phyloP scores from a whole-genome alignment of 2,797 vertebrate genomes.

The Rhincodon typus region DNA sequence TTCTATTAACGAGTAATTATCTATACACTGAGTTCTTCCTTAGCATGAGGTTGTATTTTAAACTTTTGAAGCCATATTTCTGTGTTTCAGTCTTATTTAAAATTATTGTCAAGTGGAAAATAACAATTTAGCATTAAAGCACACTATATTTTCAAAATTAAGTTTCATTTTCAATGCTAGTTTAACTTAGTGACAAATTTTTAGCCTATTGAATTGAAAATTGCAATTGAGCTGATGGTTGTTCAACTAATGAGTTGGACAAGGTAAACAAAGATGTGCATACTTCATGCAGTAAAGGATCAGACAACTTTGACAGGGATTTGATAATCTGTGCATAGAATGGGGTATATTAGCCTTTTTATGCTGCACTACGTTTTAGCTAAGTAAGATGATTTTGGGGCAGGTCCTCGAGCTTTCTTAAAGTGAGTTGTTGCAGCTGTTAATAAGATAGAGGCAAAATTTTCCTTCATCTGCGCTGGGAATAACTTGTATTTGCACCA shows the following conservation, averaged over 20 bases:
- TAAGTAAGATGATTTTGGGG: constrained; percentile 12
- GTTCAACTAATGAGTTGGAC: neutral
- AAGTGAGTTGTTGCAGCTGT: constrained; percentile 17
- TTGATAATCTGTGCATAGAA: neutral
- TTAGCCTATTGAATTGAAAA: neutral
- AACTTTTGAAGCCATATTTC: neutral
- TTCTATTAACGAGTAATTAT: neutral
- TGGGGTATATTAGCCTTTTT: neutral
- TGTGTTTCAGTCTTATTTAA: neutral
- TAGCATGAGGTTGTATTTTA: neutral
- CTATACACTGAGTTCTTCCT: neutral
- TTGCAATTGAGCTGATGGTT: neutral
- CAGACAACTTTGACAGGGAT: neutral
- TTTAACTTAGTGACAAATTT: neutral
- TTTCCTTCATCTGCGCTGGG: neutral
- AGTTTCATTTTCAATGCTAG: neutral
- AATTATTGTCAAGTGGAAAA: neutral
- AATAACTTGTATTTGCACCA: neutral
- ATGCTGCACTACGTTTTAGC: constrained; percentile 3
- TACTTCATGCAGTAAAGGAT: neutral
- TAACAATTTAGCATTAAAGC: neutral
- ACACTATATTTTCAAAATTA: neutral
- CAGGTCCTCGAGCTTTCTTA: neutral
- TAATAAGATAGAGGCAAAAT: neutral
- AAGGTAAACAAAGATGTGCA: neutral